phyloP scores from a whole-genome alignment of 2,888 invertebrate genomes.

The Rhodophaea formosa region DNA sequence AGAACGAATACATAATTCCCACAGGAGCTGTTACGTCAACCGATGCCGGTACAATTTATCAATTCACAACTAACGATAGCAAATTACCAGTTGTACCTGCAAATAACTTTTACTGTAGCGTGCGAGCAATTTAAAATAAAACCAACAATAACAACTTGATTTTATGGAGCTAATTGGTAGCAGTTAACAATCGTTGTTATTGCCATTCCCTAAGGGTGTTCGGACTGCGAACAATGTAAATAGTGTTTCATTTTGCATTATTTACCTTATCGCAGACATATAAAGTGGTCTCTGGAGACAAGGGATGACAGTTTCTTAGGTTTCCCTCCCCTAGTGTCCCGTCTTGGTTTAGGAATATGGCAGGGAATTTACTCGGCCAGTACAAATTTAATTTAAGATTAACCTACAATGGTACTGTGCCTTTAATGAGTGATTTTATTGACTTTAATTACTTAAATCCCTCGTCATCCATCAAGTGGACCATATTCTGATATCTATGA shows the following conservation, averaged over 20 bases:
- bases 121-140: constrained; percentile 17
- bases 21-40: not conserved
- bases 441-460: no score
- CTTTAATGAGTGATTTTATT: no score
- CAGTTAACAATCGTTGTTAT: constrained; percentile 4
- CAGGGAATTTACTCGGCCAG: no score
- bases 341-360: no score
- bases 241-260: not conserved
- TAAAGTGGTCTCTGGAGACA: no score
- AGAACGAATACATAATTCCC: not conserved
- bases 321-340: no score
- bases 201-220: not conserved
- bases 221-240: not conserved
- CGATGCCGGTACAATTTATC: not conserved
- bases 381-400: no score
- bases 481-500: no score
- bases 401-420: no score
- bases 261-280: not conserved
- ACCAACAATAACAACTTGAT: constrained; percentile 17
- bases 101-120: not conserved
- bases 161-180: constrained; percentile 21
- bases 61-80: not conserved
- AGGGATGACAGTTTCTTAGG: no score
- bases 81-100: not conserved
- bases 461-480: no score